phyloP scores from a whole-genome alignment of 2,888 invertebrate species.

The Elysia crispata region DNA sequence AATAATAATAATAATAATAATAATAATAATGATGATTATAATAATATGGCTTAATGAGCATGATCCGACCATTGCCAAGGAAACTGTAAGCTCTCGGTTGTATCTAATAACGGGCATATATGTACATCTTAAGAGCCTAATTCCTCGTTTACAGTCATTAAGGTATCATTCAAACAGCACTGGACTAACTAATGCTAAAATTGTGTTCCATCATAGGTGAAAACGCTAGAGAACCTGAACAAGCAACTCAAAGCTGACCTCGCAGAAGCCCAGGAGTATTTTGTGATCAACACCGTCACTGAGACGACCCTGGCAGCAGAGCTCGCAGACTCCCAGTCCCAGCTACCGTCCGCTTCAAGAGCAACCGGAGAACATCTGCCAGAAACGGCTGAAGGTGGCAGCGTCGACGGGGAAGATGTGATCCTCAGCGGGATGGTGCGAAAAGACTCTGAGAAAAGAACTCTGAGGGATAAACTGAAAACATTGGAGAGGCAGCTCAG shows the following conservation, averaged over 20 bases:
- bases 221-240: slow-evolving; percentile 62
- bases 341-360: slow-evolving; percentile 2
- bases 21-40: no score
- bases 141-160: no score
- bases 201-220: slow-evolving; percentile 27
- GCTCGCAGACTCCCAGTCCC: slow-evolving; percentile 48
- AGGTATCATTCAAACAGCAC: no score
- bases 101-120: no score
- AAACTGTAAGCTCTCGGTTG: no score
- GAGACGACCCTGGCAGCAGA: slow-evolving; percentile 65
- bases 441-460: slow-evolving; percentile 21
- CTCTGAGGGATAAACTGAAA: slow-evolving; percentile 50
- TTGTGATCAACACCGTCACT: slow-evolving; percentile 55
- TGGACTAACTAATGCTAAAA: no score
- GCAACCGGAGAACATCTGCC: neutral
- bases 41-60: no score
- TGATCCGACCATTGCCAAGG: no score
- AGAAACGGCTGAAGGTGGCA: slow-evolving; percentile 11
- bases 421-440: no score
- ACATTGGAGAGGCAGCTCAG: slow-evolving; percentile 65
- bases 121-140: no score
- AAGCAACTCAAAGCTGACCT: slow-evolving; percentile 66
- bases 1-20: no score
- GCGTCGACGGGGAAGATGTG: neutral
- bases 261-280: slow-evolving; percentile 61